Evolutionary conservation across 1,140 invertebrate species (phyloP).

Genomic region (Nymphalis io): DNA sequence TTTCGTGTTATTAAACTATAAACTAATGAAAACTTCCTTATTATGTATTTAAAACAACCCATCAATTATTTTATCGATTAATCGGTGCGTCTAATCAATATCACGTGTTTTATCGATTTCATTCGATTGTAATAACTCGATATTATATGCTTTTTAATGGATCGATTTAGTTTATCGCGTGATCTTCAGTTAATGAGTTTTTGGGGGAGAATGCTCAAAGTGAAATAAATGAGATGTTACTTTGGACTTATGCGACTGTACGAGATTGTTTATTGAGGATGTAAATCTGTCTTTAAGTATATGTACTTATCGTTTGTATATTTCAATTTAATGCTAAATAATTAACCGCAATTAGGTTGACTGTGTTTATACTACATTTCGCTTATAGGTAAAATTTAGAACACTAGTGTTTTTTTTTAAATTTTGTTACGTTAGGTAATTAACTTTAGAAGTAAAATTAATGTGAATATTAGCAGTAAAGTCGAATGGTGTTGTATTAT

Average conservation of each 20-base stretch:
- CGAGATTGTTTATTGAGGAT: conserved; percentile 22
- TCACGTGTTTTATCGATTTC: conserved; percentile 31
- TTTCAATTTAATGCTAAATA: not conserved
- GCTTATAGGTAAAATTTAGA: no score
- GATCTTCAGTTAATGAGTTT: conserved; percentile 35
- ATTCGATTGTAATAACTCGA: conserved; percentile 27
- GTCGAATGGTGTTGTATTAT: no score
- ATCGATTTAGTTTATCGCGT: conserved; percentile 37
- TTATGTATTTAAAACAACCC: not conserved
- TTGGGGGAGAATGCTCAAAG: conserved; percentile 22
- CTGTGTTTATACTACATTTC: not conserved
- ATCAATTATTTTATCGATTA: conserved; percentile 4
- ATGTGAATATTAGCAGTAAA: no score
- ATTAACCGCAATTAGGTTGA: conserved; percentile 22
- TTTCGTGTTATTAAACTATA: not conserved
- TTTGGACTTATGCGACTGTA: conserved; percentile 27
- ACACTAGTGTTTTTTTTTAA: no score
- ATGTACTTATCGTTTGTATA: not conserved
- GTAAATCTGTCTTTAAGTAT: conserved; percentile 12
- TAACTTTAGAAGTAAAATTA: no score
- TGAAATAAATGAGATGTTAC: conserved; percentile 31
- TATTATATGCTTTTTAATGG: conserved; percentile 33
- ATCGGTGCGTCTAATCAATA: conserved; percentile 25
- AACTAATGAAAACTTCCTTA: not conserved
- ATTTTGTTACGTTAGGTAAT: no score